Evolutionary conservation across 2,113 vertebrate species (phyloP).

Genomic region (Cepphus grylle): DNA sequence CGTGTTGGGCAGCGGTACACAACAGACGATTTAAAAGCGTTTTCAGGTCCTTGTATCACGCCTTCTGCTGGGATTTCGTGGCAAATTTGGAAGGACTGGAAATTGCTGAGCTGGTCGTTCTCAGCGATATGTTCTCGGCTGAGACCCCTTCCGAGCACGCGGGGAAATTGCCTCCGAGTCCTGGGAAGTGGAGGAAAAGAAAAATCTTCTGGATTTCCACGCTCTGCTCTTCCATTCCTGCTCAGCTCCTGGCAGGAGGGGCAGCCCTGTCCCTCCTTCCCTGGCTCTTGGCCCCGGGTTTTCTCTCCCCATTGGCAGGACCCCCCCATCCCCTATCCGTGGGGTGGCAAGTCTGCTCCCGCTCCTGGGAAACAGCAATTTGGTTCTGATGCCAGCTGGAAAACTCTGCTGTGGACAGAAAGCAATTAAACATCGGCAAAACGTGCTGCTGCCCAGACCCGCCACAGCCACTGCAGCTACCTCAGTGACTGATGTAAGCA

Average conservation of each 20-base stretch:
- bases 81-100: neutral
- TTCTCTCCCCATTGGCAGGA: neutral
- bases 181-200: neutral
- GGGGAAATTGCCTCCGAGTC: rapidly evolving
- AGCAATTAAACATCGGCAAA: neutral
- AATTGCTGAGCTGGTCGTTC: neutral
- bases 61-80: neutral
- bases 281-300: neutral
- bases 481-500: neutral
- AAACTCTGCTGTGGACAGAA: neutral
- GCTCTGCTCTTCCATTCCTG: neutral
- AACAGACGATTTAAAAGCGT: neutral
- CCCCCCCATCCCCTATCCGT: no score
- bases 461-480: neutral
- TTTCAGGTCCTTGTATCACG: neutral
- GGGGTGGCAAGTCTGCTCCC: neutral
- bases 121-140: neutral
- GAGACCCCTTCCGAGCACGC: neutral
- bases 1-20: neutral
- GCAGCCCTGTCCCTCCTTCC: neutral
- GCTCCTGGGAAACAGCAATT: neutral
- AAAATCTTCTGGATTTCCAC: neutral
- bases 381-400: neutral
- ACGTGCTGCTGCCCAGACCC: neutral
- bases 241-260: neutral